These are phyloP conservation scores for Heliconius aoede DNA, from an alignment of 2,888 invertebrate genomes.

Conservation along the genomic window DNA sequence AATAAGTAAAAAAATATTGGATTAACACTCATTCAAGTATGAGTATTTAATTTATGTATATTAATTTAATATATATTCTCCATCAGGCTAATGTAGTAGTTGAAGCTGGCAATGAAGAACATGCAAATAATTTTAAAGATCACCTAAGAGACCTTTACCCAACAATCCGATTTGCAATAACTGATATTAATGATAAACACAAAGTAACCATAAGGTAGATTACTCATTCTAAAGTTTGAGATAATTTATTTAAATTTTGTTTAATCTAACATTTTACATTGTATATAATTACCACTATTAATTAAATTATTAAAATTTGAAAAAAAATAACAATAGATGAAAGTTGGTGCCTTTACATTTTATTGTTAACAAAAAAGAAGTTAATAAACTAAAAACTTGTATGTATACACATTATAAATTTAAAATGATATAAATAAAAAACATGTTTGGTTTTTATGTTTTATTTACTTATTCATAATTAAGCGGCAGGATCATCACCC, in stretches of 20 bases:
- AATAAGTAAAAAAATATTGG: too few species aligned
- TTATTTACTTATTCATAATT: slow-evolving; percentile 77
- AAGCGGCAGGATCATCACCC: slow-evolving; percentile 93
- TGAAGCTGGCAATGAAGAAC: slow-evolving; percentile 72
- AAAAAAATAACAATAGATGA: too few species aligned
- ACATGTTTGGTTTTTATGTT: slow-evolving; percentile 60
- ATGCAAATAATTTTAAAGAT: slow-evolving; percentile 67
- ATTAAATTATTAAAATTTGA: not conserved
- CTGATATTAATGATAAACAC: slow-evolving; percentile 67
- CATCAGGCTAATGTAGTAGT: slow-evolving; percentile 75
- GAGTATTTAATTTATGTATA: too few species aligned
- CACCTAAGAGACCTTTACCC: slow-evolving; percentile 67
- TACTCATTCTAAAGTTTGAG: not conserved
- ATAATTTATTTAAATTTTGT: not conserved
- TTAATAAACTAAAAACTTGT: not conserved
- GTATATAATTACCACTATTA: not conserved
- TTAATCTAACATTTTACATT: too few species aligned
- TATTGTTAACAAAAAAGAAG: not conserved
- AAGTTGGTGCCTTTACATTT: not conserved
- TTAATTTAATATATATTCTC: slow-evolving; percentile 25
- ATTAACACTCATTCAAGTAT: too few species aligned
- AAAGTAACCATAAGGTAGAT: slow-evolving; percentile 51
- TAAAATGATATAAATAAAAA: slow-evolving; percentile 26
- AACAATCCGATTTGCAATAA: slow-evolving; percentile 64
- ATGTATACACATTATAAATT: slow-evolving; percentile 16